phyloP scores from a whole-genome alignment of 2,797 vertebrate genomes.

The Pangasius djambal region DNA sequence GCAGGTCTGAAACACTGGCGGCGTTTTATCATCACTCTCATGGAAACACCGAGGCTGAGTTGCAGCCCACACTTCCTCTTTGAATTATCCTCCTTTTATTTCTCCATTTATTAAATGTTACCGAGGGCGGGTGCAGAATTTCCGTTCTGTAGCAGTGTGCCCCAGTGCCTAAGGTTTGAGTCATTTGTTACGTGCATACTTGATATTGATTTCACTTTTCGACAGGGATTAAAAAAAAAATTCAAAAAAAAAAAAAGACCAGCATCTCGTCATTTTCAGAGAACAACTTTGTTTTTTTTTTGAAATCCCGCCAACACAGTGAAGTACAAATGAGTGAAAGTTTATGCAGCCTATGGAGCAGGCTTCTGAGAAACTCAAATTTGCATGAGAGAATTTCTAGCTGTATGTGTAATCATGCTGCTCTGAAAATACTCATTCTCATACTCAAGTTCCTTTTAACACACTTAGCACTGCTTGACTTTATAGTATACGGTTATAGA shows the following conservation, averaged over 20 bases:
- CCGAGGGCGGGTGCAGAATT: slow-evolving; percentile 72
- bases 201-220: slow-evolving; percentile 12
- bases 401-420: not conserved
- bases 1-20: not conserved
- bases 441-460: not conserved
- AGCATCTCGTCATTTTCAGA: not conserved
- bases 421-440: not conserved
- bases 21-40: slow-evolving; percentile 46
- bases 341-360: not conserved
- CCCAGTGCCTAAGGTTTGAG: slow-evolving; percentile 57
- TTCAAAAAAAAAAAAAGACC: not conserved
- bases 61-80: slow-evolving; percentile 70
- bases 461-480: not conserved
- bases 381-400: not conserved
- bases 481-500: not conserved
- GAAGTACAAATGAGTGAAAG: not conserved
- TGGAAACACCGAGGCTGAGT: slow-evolving; percentile 75
- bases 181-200: slow-evolving; percentile 45
- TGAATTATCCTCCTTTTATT: slow-evolving; percentile 35
- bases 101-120: slow-evolving; percentile 63
- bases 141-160: slow-evolving; percentile 68
- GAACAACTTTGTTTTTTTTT: not conserved
- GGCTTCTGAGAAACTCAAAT: not conserved
- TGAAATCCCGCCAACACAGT: slow-evolving; percentile 50
- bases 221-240: not conserved